phyloP scores from a whole-genome alignment of 1,140 invertebrate genomes.

The Bradynema listronoti region DNA sequence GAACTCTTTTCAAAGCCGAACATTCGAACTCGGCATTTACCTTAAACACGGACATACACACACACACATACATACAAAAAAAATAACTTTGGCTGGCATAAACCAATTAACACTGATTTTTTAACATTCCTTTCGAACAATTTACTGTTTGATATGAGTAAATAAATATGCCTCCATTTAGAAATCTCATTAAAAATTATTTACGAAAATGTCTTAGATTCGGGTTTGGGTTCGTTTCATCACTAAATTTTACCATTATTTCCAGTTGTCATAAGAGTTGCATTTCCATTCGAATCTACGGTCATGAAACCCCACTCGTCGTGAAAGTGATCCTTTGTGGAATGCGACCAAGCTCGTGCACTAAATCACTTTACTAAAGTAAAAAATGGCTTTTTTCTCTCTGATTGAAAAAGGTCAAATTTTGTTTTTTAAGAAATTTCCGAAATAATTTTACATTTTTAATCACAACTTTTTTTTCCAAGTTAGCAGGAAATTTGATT shows the following conservation, averaged over 20 bases:
- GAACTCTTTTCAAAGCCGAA: no score
- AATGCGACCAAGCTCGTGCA: conserved; percentile 56
- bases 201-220: no score
- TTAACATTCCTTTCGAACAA: no score
- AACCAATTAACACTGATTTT: no score
- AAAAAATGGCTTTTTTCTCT: background rate
- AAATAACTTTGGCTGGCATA: no score
- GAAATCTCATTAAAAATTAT: conserved; percentile 2
- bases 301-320: conserved; percentile 58
- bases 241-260: conserved; percentile 50
- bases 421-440: background rate
- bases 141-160: no score
- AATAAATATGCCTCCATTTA: no score
- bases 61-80: no score
- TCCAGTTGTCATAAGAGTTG: conserved; percentile 57
- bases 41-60: no score
- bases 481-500: background rate
- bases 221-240: no score
- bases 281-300: conserved; percentile 53
- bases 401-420: background rate
- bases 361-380: conserved; percentile 28
- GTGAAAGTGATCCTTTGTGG: conserved; percentile 58
- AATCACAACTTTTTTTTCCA: conserved; percentile 5
- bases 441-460: background rate
- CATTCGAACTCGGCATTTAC: no score